Base-by-base conservation (phyloP, 1,140 invertebrate genomes). In the Melitaea cinxia region DNA sequence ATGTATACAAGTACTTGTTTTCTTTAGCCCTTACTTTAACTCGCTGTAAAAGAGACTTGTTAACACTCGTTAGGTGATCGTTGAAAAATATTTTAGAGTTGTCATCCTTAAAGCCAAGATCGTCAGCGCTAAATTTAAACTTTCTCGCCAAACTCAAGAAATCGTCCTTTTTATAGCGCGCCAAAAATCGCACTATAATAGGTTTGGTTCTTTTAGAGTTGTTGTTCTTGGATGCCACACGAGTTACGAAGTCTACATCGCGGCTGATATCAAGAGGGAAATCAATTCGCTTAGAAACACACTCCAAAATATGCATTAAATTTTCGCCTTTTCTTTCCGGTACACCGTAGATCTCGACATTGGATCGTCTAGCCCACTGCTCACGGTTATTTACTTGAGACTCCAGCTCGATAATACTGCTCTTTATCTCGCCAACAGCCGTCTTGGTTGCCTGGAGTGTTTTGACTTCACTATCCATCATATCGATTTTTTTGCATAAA, bases 1-100 rank as follows among this genome's bases (percentile, higher is more conserved):
- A 33, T 17, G 37, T 39, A 39, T 39, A 49, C 6, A 49, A 49
- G 14, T 49, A 49, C 24, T 49, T 49, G 14, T 49, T 49, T 49
- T 49, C 21, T 12, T 21, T 49, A 19, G 45, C 45, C n/a, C 14
- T 24, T 21, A 6, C 21, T 6, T 49, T 49, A 49, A 49, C 45
- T 14, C 37, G 37, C 37, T 39, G 14, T 12, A 39, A 14, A 39
- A 39, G 37, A 39, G 37, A 39, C 12, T 49, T 49, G 12, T 49
- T 49, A 14, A 3, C 45, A 15, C 45, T 24, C 21, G 45, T 49
- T 21, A 49, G 12, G 45, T 49, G 45, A 49, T 49, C 45, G 14
- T 49, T 49, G 24, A 49, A 49, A 49, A 49, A 49, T 49, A 49
- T 49, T 49, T 49, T 49, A 49, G 4, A 15, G 14, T 12, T 39